Base-by-base conservation (phyloP, 2,113 vertebrate genomes). In the Trachemys scripta region DNA sequence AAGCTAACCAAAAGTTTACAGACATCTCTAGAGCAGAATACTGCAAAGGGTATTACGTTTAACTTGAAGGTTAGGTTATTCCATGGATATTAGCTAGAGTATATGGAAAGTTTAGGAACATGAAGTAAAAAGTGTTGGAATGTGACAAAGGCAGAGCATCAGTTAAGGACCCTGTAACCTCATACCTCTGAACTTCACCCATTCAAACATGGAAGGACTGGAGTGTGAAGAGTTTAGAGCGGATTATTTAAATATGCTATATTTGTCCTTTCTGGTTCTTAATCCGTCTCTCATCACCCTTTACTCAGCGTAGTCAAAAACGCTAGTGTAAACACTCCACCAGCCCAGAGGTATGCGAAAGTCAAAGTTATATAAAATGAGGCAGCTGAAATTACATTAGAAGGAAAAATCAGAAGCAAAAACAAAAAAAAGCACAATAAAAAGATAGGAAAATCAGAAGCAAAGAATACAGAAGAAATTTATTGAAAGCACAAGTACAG, bases 401-500 rank as follows among this genome's bases (percentile, higher is more conserved):
- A 82, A 94, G 82, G 91, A 31, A 80, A 94, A 95, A 59, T 62
- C 72, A 97, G 96, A 95, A 97, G 95, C 54, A 89, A 92, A 97
- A 95, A 4, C 20, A 38, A 91, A 75, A 85, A 85, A 62, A 91
- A 80, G 90, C 96, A 95, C 97, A 97, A 96, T 91, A 93, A 98
- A 97, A 93, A 97, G 96, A 95, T 76, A 87, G 96, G 96, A 96
- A 94, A 94, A 96, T 94, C 97, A 95, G 96, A 65, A 96, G 96
- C 93, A 59, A 97, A 98, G 97, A 97, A 97, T 97, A 98, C 95
- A 98, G 98, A 97, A 98, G 97, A 97, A 96, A 93, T 99, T 99
- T 98, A 98, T 98, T 99, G 97, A 92, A 97, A 98, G 98, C 97
- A 98, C 97, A 97, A 97, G 96, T 98, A 98, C 98, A 98, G 98